These are phyloP conservation scores for Xenotilapia caudafasciata DNA, from an alignment of 2,113 vertebrate species.

Conservation along the genomic window DNA sequence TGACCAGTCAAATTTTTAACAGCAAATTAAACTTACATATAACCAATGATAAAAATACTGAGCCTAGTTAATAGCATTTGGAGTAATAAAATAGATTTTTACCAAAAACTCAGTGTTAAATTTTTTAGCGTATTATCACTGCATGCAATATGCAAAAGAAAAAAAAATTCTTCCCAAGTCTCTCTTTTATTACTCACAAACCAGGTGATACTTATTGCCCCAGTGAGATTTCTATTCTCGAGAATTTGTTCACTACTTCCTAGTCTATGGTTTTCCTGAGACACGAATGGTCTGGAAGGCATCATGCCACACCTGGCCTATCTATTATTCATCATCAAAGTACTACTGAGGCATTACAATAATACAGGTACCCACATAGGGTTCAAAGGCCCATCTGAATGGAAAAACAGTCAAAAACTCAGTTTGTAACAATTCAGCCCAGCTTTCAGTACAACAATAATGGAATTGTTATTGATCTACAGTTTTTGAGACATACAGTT, in stretches of 20 bases:
- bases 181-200: neutral
- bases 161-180: neutral
- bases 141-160: neutral
- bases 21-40: neutral
- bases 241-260: neutral
- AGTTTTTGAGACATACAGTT: neutral
- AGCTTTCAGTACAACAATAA: neutral
- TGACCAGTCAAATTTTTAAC: neutral
- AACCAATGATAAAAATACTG: neutral
- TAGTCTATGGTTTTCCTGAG: conserved; percentile 10
- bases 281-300: neutral
- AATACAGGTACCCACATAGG: neutral
- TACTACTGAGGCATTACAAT: neutral
- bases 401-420: neutral
- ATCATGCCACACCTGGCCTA: neutral
- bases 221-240: neutral
- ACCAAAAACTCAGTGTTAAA: neutral
- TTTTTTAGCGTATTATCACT: neutral
- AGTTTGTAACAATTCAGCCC: neutral
- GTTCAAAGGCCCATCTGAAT: neutral
- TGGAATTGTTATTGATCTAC: neutral
- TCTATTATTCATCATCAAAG: neutral
- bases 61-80: neutral
- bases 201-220: neutral
- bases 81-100: neutral